A percentile compares a stretch with the other conserved stretches of the same genome.
Conservation (phyloP, 2,888 invertebrate species). For the Caenorhabditis sp. region DNA sequence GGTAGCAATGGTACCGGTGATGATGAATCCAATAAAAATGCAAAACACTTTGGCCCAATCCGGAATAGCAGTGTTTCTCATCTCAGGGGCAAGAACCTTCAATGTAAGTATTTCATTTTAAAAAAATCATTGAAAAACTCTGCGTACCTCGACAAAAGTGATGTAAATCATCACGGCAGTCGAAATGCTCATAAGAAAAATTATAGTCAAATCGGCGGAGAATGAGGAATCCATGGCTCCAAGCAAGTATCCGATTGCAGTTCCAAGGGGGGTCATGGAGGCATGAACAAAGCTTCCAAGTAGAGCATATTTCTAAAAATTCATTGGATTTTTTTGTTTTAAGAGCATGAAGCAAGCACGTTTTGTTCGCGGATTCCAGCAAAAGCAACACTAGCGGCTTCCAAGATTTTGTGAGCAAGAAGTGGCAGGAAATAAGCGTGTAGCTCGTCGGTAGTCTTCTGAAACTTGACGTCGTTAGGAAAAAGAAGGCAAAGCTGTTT, state of each 20-base stretch:
- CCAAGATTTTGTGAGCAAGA: slow-evolving; percentile 15
- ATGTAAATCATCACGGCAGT: not conserved
- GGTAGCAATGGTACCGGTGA: too few species aligned
- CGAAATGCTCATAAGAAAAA: not conserved
- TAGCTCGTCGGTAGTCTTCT: not conserved
- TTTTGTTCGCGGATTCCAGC: slow-evolving; percentile 10
- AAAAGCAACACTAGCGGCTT: slow-evolving; percentile 5
- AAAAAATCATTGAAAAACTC: too few species aligned
- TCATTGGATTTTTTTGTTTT: not conserved
- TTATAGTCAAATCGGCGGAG: not conserved
- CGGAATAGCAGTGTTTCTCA: too few species aligned
- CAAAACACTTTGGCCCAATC: too few species aligned
- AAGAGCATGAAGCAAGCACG: not conserved
- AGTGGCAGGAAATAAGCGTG: not conserved
- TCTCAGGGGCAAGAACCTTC: too few species aligned
- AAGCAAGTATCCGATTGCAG: not conserved
- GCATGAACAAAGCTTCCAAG: slow-evolving; percentile 1
- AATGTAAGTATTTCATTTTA: too few species aligned
- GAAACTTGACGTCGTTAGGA: not conserved
- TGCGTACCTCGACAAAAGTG: slow-evolving; percentile 2
- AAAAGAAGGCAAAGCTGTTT: too few species aligned
- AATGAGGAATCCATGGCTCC: not conserved
- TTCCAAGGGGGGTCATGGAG: slow-evolving; percentile 1
- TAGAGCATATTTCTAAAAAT: not conserved
- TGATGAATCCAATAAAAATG: too few species aligned